Evolutionary conservation across 2,113 vertebrate genomes (phyloP).

Genomic region (Gopherus flavomarginatus): DNA sequence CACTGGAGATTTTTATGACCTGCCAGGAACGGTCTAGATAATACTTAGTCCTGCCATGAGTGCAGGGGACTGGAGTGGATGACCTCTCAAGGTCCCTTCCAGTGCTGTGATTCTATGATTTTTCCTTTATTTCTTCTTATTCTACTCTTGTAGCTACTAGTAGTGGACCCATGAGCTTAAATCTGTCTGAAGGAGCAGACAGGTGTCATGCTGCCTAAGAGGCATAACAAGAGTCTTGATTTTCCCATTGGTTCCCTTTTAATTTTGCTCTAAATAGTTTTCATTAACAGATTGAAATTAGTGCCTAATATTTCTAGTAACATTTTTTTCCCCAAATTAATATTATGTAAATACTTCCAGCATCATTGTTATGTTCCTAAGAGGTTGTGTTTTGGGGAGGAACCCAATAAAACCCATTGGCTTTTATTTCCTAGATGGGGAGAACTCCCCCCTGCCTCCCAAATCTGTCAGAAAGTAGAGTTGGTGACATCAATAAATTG

Average conservation of each 20-base stretch:
- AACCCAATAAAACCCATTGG: not conserved
- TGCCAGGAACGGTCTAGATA: too few species aligned
- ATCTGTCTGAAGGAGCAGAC: not conserved
- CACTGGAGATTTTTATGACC: too few species aligned
- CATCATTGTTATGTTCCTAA: not conserved
- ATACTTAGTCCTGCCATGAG: too few species aligned
- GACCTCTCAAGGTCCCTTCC: too few species aligned
- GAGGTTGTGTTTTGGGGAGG: not conserved
- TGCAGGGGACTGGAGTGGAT: too few species aligned
- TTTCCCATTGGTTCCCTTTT: not conserved
- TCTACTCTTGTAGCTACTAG: not conserved
- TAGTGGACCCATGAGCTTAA: not conserved
- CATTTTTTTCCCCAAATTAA: not conserved
- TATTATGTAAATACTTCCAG: not conserved
- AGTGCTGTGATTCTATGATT: not conserved
- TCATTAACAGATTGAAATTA: not conserved
- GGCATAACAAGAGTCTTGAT: not conserved
- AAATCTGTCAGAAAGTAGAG: not conserved
- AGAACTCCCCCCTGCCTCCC: not conserved
- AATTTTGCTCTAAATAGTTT: not conserved
- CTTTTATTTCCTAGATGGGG: not conserved
- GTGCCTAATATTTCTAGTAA: not conserved
- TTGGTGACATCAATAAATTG: not conserved
- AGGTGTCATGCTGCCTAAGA: not conserved
- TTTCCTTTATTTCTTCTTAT: constrained; percentile 5